phyloP scores from a whole-genome alignment of 2,797 vertebrate species.

The Scyliorhinus canicula region DNA sequence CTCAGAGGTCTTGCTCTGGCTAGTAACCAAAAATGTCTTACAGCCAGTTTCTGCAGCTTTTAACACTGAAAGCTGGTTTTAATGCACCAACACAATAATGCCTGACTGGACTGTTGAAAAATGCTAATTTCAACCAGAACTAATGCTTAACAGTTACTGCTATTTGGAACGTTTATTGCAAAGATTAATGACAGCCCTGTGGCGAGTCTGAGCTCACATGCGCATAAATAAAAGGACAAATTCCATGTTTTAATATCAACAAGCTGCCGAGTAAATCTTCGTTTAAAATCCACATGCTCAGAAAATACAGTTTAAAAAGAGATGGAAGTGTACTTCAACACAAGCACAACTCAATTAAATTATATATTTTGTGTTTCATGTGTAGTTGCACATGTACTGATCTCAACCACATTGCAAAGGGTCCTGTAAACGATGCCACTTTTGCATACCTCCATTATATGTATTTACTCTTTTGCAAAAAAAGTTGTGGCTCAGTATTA shows the following conservation, averaged over 20 bases:
- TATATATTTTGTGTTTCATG: neutral
- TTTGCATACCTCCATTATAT: neutral
- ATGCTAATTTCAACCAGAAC: constrained; percentile 58
- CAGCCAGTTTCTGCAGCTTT: constrained; percentile 58
- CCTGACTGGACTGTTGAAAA: constrained; percentile 54
- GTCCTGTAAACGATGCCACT: neutral
- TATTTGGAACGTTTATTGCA: constrained; percentile 61
- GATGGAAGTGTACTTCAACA: neutral
- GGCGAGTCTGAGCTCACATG: constrained; percentile 35
- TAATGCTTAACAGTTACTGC: constrained; percentile 57
- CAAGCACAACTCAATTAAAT: neutral
- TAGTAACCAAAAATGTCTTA: constrained; percentile 52
- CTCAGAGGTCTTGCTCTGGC: constrained; percentile 61
- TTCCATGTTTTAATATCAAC: constrained; percentile 37
- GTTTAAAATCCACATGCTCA: neutral
- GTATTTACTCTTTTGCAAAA: neutral
- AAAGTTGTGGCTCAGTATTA: neutral
- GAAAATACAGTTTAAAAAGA: neutral
- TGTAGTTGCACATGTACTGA: neutral
- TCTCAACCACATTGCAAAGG: no score
- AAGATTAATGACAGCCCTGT: constrained; percentile 54
- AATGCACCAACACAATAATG: constrained; percentile 59
- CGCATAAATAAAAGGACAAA: constrained; percentile 13
- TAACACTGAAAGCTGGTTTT: constrained; percentile 62
- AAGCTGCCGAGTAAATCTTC: constrained; percentile 25